phyloP scores from a whole-genome alignment of 2,797 vertebrate species.

The Sternarchorhynchus goeldii region DNA sequence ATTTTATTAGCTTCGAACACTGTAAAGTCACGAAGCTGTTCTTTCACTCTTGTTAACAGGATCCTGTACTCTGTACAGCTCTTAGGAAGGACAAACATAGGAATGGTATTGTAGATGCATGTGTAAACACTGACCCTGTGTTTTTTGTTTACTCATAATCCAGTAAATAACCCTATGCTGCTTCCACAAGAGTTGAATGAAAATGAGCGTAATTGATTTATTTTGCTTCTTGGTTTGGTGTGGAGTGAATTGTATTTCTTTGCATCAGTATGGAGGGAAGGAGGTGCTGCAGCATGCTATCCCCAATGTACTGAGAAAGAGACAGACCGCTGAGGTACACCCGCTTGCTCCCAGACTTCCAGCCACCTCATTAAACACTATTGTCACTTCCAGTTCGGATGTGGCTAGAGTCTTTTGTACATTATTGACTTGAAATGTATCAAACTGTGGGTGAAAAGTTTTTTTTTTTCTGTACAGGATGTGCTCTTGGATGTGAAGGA shows the following conservation, averaged over 20 bases:
- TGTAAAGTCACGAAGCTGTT: conserved; percentile 19
- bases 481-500: conserved; percentile 85
- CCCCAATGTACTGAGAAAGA: conserved; percentile 69
- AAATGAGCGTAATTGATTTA: not conserved
- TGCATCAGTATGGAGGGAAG: conserved; percentile 78
- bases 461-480: conserved; percentile 65
- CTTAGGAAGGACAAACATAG: conserved; percentile 75
- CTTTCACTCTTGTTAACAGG: conserved; percentile 62
- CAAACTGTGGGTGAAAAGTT: too few species aligned
- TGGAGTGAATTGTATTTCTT: not conserved
- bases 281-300: conserved; percentile 79
- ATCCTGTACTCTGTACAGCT: conserved; percentile 76
- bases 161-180: not conserved
- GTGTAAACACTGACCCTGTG: conserved; percentile 16
- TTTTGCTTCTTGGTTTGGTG: not conserved
- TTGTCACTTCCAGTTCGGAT: too few species aligned
- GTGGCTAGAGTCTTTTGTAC: too few species aligned
- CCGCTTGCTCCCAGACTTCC: not conserved
- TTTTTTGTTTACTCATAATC: not conserved
- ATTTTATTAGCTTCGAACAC: conserved; percentile 14
- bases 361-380: too few species aligned
- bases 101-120: conserved; percentile 71
- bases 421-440: too few species aligned
- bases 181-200: not conserved
- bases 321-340: conserved; percentile 64